Base-by-base conservation (phyloP, 2,888 invertebrate genomes). In the Scaptomyza cyrtandrae region DNA sequence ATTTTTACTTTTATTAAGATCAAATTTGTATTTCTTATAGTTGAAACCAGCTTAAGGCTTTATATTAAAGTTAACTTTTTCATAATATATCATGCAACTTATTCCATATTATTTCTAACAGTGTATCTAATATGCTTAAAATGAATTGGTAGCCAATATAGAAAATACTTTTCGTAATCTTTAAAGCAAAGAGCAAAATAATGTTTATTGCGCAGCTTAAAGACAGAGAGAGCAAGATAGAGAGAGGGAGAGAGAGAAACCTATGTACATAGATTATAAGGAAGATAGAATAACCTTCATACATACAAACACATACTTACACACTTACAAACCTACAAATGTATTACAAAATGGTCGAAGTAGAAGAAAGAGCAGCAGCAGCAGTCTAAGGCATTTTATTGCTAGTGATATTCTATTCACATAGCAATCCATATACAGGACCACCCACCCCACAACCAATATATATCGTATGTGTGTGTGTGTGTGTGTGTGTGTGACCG, bases 341-440 rank as follows among this genome's bases (percentile, higher is more conserved):
- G 13, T 10, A 19, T 0, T 14, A 35, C 11, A 3, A 41, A 52
- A 19, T 52, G 7, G 33, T 14, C 35, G n/a, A 5, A 46, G n/a
- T 16, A 39, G 5, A 37, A 49, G 27, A 16, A 41, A 9, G 16
- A 41, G 16, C 11, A 50, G 24, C 46, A 46, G 33, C 31, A 60
- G 61, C 27, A 44, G 35, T 49, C 45, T 49, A 62, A 70, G 41
- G 56, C 64, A 59, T 64, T 60, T 75, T 72, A 72, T 75, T 55
- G 75, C 75, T 44, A 55, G 63, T 69, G 52, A 19, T 44, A 50
- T 57, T 56, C 46, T 54, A 66, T 76, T 29, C 65, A 82, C 72
- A 81, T 65, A 68, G 60, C 73, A 70, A 64, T 64, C 59, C 72
- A 69, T 56, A 71, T 60, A 71, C 56, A 59, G 41, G 43, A 50